Evolutionary conservation across 2,888 invertebrate species (phyloP), one percentile per base, ranked within the genome.

Genomic region (Branchipolynoe longqiensis): DNA sequence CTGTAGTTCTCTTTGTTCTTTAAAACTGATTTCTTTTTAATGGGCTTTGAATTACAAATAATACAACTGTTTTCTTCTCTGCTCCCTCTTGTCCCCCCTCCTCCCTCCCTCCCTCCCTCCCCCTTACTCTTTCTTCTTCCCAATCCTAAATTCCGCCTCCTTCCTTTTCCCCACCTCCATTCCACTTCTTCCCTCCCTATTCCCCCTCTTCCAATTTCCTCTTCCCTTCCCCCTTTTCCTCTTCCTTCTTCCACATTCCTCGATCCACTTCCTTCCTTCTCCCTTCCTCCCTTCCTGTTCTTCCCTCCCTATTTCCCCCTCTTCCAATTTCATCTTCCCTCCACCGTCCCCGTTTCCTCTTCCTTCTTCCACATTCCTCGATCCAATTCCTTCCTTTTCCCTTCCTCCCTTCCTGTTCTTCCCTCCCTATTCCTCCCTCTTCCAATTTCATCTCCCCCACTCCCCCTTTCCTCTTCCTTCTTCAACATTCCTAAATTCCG

Each of bases 1-100:
- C n/a, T n/a, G n/a, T n/a, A n/a, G n/a, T n/a, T n/a, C n/a, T n/a
- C n/a, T n/a, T n/a, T n/a, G n/a, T n/a, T n/a, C n/a, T n/a, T n/a
- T n/a, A n/a, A n/a, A n/a, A n/a, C n/a, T n/a, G n/a, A n/a, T n/a
- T n/a, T n/a, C n/a, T n/a, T n/a, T n/a, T n/a, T n/a, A n/a, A n/a
- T n/a, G n/a, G n/a, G n/a, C n/a, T n/a, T n/a, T n/a, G n/a, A n/a
- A n/a, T n/a, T n/a, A n/a, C n/a, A n/a, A n/a, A n/a, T n/a, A n/a
- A n/a, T n/a, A n/a, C 78, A 31, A 78, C 48, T 78, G 78, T 78
- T 78, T 78, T 22, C 31, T 31, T 18, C 41, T 73, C 28, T 73
- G 36, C 18, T 73, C 25, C 56, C 18, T n/a, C 25, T 56, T 56
- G 22, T 25, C 18, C 25, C 25, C 25, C 56, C 25, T n/a, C n/a